These are phyloP conservation scores for Aradophagus sp. DNA, from an alignment of 1,140 invertebrate genomes.

Conservation along the genomic window DNA sequence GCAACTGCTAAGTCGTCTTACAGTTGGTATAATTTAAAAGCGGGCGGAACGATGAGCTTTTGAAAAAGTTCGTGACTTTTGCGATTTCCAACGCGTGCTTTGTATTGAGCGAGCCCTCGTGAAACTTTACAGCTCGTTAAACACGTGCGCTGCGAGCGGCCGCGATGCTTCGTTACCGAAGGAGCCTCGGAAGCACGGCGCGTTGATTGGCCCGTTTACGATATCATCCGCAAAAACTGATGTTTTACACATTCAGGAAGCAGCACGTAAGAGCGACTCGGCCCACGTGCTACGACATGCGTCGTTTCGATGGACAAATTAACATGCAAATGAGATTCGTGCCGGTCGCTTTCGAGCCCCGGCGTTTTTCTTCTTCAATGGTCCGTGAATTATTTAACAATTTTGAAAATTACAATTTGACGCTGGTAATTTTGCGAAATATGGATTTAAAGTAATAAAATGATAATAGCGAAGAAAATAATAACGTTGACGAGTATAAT, in stretches of 20 bases:
- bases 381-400: too few species aligned
- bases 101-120: conserved; percentile 55
- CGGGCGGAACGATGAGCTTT: conserved; percentile 48
- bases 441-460: too few species aligned
- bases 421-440: too few species aligned
- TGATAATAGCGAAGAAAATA: too few species aligned
- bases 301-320: neutral
- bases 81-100: conserved; percentile 48
- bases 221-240: conserved; percentile 46
- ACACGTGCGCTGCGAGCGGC: conserved; percentile 42
- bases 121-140: conserved; percentile 58
- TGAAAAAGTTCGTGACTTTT: conserved; percentile 57
- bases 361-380: too few species aligned
- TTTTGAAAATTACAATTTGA: too few species aligned
- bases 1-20: conserved; percentile 38
- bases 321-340: too few species aligned
- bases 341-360: too few species aligned
- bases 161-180: conserved; percentile 45
- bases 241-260: conserved; percentile 35
- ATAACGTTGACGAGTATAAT: too few species aligned
- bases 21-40: conserved; percentile 46
- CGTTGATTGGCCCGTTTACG: conserved; percentile 46
- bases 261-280: conserved; percentile 4
- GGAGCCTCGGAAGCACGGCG: conserved; percentile 34
- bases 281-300: too few species aligned